A percentile compares a stretch with the other conserved stretches of the same genome.
These are phyloP conservation scores for Pagrus major DNA, from an alignment of 2,113 vertebrate genomes.

Conservation along the genomic window DNA sequence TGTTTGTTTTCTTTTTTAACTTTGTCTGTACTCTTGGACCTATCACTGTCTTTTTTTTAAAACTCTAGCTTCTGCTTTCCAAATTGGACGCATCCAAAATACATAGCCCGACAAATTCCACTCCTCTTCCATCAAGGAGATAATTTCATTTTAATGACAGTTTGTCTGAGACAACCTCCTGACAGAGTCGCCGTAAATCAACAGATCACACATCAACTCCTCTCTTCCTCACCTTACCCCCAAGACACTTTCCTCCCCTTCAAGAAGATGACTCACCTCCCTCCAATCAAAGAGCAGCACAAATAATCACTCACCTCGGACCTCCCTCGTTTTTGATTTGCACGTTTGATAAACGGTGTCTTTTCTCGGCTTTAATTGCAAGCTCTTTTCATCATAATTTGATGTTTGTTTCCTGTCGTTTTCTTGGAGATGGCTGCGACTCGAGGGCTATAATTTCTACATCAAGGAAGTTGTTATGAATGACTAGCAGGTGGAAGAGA, in stretches of 20 bases:
- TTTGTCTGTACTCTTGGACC: neutral
- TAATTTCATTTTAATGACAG: conserved; percentile 97
- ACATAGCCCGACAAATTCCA: conserved; percentile 74
- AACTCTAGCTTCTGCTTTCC: conserved; percentile 18
- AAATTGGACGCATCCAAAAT: conserved; percentile 63
- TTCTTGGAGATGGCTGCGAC: conserved; percentile 70
- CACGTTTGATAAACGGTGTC: conserved; percentile 91
- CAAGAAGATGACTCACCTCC: conserved; percentile 91
- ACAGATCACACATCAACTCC: conserved; percentile 87
- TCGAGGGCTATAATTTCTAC: conserved; percentile 80
- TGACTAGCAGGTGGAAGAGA: conserved; percentile 81
- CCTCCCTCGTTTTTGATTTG: conserved; percentile 86
- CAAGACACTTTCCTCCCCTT: conserved; percentile 94
- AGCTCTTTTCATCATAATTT: conserved; percentile 85
- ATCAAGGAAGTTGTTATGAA: conserved; percentile 79
- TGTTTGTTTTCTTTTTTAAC: neutral
- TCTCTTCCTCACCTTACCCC: conserved; percentile 83
- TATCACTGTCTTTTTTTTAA: neutral
- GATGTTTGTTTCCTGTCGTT: conserved; percentile 87
- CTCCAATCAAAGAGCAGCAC: conserved; percentile 93
- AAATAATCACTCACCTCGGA: conserved; percentile 90
- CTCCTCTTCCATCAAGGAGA: conserved; percentile 81
- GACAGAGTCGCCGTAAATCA: conserved; percentile 95
- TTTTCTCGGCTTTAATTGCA: conserved; percentile 82
- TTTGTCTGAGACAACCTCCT: conserved; percentile 89